Evolutionary conservation across 92 coral and sea anemone genomes (phyloP).

Genomic region (Heliopora coerulea): DNA sequence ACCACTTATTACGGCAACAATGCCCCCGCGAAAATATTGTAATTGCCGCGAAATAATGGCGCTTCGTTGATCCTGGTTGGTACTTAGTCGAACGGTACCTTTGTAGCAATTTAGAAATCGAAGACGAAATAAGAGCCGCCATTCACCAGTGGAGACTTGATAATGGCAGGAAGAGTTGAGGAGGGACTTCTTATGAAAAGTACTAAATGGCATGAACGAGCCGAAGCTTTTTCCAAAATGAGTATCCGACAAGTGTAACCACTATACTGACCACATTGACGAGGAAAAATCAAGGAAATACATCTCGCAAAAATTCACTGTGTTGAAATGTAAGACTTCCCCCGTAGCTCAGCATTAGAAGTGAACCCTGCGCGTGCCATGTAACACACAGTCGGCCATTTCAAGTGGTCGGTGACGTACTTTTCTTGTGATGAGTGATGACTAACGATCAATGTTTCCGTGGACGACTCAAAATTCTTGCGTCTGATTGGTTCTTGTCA

Average conservation of each 20-base stretch:
- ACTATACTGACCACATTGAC: too few species aligned
- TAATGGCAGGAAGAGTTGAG: slow-evolving; percentile 23
- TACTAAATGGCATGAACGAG: slow-evolving; percentile 1
- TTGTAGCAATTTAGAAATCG: slow-evolving; percentile 25
- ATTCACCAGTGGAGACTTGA: slow-evolving; percentile 16
- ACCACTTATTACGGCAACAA: slow-evolving; percentile 34
- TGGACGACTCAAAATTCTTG: not conserved
- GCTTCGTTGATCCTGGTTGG: not conserved
- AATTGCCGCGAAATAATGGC: slow-evolving; percentile 34
- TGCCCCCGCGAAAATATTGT: slow-evolving; percentile 27
- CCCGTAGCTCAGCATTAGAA: too few species aligned
- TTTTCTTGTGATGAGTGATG: not conserved
- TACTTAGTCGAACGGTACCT: slow-evolving; percentile 30
- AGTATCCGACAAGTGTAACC: too few species aligned
- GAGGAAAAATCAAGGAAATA: too few species aligned
- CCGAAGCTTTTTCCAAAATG: not conserved
- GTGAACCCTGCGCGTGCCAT: not conserved
- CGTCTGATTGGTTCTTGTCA: not conserved
- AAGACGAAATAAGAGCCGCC: slow-evolving; percentile 8
- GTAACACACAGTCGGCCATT: too few species aligned
- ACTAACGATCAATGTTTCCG: not conserved
- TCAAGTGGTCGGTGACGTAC: not conserved
- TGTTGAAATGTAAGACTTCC: too few species aligned
- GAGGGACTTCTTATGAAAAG: slow-evolving; percentile 14
- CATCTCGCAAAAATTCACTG: too few species aligned